Evolutionary conservation across 2,797 vertebrate genomes (phyloP).

Genomic region (Leptodactylus fallax): DNA sequence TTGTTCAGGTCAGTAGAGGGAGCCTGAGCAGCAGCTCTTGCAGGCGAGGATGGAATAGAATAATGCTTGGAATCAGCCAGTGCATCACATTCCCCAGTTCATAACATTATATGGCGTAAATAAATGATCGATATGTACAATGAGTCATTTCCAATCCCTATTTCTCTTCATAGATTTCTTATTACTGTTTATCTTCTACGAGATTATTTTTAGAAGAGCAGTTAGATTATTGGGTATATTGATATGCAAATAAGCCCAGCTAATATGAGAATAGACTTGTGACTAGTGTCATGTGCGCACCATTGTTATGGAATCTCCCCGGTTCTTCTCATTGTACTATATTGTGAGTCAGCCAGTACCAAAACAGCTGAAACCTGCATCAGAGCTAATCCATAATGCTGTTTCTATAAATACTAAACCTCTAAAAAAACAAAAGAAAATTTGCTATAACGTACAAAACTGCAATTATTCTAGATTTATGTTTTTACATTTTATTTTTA

Average conservation of each 20-base stretch:
- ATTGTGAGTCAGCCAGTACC: not conserved
- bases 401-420: not conserved
- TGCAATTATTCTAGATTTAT: not conserved
- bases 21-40: slow-evolving; percentile 36
- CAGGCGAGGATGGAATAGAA: slow-evolving; percentile 4
- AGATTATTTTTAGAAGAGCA: not conserved
- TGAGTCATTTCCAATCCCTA: not conserved
- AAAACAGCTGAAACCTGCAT: not conserved
- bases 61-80: not conserved
- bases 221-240: not conserved
- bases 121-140: not conserved
- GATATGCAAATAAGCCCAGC: slow-evolving; percentile 11
- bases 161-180: not conserved
- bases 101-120: not conserved
- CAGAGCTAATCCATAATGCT: not conserved
- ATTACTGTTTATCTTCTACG: not conserved
- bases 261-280: slow-evolving; percentile 19
- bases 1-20: slow-evolving; percentile 56
- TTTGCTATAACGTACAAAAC: not conserved
- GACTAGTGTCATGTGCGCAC: not conserved
- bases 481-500: not conserved
- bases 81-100: not conserved
- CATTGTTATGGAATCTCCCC: slow-evolving; percentile 17
- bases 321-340: slow-evolving; percentile 6
- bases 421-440: not conserved